phyloP scores from a whole-genome alignment of 1,140 invertebrate species.

The Drosophila athabasca region DNA sequence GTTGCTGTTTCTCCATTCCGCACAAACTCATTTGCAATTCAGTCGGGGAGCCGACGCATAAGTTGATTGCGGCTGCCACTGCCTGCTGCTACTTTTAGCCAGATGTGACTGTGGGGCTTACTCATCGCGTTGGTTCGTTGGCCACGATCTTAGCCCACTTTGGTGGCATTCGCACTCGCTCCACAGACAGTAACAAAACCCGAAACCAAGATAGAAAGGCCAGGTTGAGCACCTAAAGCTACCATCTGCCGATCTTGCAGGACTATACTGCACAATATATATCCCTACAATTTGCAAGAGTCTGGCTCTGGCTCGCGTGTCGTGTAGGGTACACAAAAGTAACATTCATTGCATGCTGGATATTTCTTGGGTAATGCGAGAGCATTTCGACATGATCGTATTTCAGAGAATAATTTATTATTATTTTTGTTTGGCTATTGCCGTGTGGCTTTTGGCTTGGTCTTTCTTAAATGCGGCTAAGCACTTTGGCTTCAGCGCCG shows the following conservation, averaged over 20 bases:
- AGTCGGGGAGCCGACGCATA: constrained; percentile 63
- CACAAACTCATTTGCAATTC: constrained; percentile 69
- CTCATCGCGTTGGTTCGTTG: constrained; percentile 72
- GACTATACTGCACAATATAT: too few species aligned
- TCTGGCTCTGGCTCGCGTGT: not conserved
- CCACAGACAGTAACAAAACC: constrained; percentile 5
- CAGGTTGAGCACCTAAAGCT: not conserved
- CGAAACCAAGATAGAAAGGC: not conserved
- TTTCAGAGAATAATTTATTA: constrained; percentile 76
- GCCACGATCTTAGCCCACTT: constrained; percentile 65
- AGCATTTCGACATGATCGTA: constrained; percentile 74
- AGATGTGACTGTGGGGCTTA: constrained; percentile 62
- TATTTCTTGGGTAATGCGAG: constrained; percentile 69
- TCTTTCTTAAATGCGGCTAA: constrained; percentile 77
- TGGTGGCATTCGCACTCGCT: constrained; percentile 45
- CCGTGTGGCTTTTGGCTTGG: constrained; percentile 40
- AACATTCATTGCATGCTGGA: constrained; percentile 46
- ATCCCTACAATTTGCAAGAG: too few species aligned
- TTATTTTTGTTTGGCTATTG: constrained; percentile 49
- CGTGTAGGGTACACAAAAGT: constrained; percentile 22
- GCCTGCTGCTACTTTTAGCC: constrained; percentile 58
- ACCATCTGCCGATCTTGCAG: too few species aligned
- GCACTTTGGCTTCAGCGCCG: constrained; percentile 45
- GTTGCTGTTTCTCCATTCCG: constrained; percentile 51
- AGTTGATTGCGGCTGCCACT: constrained; percentile 44